Evolutionary conservation across 2,888 invertebrate species (phyloP).

Genomic region (Phragmatobia fuliginosa): DNA sequence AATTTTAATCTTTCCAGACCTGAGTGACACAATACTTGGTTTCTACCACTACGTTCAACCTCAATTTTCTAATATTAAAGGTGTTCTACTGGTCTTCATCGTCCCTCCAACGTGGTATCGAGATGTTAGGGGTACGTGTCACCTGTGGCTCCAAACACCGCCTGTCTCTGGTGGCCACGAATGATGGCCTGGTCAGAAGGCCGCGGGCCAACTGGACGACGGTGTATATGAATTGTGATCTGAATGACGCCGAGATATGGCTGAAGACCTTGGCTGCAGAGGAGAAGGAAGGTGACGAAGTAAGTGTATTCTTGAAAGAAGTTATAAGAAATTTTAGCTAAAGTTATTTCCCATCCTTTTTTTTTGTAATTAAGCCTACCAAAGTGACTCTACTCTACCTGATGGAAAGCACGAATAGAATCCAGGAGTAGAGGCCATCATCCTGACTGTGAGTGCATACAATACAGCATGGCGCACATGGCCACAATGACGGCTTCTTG

Average conservation of each 20-base stretch:
- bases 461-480: too few species aligned
- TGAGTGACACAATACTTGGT: background rate
- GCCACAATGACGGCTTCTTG: too few species aligned
- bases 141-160: slow-evolving; percentile 93
- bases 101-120: slow-evolving; percentile 96
- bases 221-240: slow-evolving; percentile 96
- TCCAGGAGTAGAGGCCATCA: too few species aligned
- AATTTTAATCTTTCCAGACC: too few species aligned
- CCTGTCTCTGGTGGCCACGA: slow-evolving; percentile 90
- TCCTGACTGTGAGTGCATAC: too few species aligned
- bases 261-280: slow-evolving; percentile 90
- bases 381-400: too few species aligned
- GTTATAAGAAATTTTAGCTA: too few species aligned
- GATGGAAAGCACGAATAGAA: too few species aligned
- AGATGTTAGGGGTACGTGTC: slow-evolving; percentile 93
- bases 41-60: background rate
- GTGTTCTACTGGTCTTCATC: slow-evolving; percentile 99
- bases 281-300: slow-evolving; percentile 66
- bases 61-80: slow-evolving; percentile 50
- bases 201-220: slow-evolving; percentile 96
- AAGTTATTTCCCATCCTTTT: too few species aligned
- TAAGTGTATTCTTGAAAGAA: slow-evolving; percentile 28
- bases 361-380: too few species aligned
- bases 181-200: slow-evolving; percentile 94
- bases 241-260: slow-evolving; percentile 97